Percentiles rank a stretch among this genome's conserved stretches.
These are phyloP conservation scores for Dione juno DNA, from an alignment of 2,888 invertebrate genomes.

Conservation along the genomic window DNA sequence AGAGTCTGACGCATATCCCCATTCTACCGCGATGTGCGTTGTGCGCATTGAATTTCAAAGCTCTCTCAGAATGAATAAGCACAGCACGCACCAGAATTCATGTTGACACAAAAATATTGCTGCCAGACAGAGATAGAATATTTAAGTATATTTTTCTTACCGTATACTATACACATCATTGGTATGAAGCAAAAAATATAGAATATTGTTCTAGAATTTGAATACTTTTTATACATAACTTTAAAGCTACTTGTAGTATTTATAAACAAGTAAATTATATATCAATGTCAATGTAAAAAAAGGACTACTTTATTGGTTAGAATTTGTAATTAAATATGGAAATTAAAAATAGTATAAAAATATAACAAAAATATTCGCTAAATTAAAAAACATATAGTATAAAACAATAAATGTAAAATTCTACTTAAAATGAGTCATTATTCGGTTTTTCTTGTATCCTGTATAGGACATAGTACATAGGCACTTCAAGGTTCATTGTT, in stretches of 20 bases:
- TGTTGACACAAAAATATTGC: constrained; percentile 57
- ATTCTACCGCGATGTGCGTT: constrained; percentile 27
- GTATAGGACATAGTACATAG: constrained; percentile 41
- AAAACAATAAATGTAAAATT: background rate
- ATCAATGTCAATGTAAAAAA: background rate
- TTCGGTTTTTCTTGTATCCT: constrained; percentile 35
- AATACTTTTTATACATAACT: background rate
- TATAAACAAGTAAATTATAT: background rate
- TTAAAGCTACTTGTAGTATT: background rate
- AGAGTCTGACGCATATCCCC: constrained; percentile 15
- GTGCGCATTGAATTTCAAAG: constrained; percentile 54
- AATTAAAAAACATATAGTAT: background rate
- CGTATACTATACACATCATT: background rate
- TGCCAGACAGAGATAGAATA: constrained; percentile 45
- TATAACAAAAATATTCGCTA: background rate
- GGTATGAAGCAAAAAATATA: background rate
- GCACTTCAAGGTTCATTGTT: constrained; percentile 59
- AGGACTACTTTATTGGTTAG: background rate
- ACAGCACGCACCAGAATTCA: constrained; percentile 54
- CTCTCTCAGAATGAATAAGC: constrained; percentile 44
- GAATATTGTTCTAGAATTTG: background rate
- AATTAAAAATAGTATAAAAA: background rate
- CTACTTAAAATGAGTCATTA: constrained; percentile 3
- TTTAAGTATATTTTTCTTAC: constrained; percentile 17
- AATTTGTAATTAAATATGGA: background rate